These are phyloP conservation scores for Patagioenas fasciata DNA, from an alignment of 2,113 vertebrate genomes.

Conservation along the genomic window DNA sequence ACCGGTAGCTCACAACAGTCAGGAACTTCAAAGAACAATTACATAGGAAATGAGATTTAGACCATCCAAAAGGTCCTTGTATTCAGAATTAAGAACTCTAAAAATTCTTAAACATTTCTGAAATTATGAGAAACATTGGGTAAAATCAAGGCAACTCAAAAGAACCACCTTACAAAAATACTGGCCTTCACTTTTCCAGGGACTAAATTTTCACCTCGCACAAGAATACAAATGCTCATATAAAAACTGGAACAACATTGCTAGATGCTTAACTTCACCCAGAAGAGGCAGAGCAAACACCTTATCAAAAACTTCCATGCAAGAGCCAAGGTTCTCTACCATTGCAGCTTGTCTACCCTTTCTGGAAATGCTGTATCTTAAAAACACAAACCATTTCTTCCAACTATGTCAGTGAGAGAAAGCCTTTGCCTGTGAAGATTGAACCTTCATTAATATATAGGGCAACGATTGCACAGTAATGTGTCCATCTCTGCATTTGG, in stretches of 20 bases:
- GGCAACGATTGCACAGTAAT: not conserved
- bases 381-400: not conserved
- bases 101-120: not conserved
- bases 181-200: not conserved
- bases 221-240: not conserved
- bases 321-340: not conserved
- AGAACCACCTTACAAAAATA: not conserved
- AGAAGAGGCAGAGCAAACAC: not conserved
- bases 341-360: not conserved
- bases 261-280: not conserved
- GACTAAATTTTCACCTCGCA: not conserved
- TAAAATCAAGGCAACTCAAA: not conserved
- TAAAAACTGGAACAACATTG: not conserved
- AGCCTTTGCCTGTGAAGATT: not conserved
- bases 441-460: not conserved
- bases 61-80: not conserved
- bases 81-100: not conserved
- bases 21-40: not conserved
- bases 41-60: not conserved
- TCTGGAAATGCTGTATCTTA: not conserved
- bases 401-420: not conserved
- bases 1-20: not conserved
- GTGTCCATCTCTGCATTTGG: not conserved
- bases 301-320: not conserved
- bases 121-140: not conserved